Evolutionary conservation across 2,113 vertebrate genomes (phyloP).

Genomic region (Heterotis niloticus): DNA sequence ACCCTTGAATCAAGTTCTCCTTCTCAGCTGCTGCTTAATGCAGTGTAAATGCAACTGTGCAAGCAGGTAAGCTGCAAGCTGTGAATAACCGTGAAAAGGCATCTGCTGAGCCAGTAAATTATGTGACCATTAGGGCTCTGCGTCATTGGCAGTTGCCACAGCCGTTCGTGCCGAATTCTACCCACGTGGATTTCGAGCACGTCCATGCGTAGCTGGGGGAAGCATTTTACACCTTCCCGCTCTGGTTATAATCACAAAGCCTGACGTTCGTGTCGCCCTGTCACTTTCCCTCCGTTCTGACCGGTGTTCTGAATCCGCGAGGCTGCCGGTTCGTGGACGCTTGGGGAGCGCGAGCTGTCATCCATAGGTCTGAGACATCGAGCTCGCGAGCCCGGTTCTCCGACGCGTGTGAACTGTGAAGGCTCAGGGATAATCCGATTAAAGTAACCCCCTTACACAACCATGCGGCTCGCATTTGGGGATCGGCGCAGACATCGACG

Average conservation of each 20-base stretch:
- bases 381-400: too few species aligned
- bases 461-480: not conserved
- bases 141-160: not conserved
- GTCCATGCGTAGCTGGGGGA: not conserved
- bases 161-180: not conserved
- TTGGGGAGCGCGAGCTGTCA: too few species aligned
- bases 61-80: not conserved
- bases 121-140: not conserved
- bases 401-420: not conserved
- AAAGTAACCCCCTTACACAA: not conserved
- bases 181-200: not conserved
- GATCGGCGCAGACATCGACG: not conserved
- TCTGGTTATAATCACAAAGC: not conserved
- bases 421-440: conserved; percentile 8
- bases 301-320: too few species aligned
- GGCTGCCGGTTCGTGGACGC: too few species aligned
- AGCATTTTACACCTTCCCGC: not conserved
- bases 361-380: too few species aligned
- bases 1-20: too few species aligned
- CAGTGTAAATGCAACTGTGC: not conserved
- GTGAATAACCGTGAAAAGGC: not conserved
- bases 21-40: too few species aligned
- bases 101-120: not conserved
- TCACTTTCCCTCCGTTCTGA: not conserved
- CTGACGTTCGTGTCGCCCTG: not conserved